Percentiles rank a stretch among this genome's conserved stretches.
These are phyloP conservation scores for Malthinus flaveolus DNA, from an alignment of 2,888 invertebrate genomes.

Conservation along the genomic window DNA sequence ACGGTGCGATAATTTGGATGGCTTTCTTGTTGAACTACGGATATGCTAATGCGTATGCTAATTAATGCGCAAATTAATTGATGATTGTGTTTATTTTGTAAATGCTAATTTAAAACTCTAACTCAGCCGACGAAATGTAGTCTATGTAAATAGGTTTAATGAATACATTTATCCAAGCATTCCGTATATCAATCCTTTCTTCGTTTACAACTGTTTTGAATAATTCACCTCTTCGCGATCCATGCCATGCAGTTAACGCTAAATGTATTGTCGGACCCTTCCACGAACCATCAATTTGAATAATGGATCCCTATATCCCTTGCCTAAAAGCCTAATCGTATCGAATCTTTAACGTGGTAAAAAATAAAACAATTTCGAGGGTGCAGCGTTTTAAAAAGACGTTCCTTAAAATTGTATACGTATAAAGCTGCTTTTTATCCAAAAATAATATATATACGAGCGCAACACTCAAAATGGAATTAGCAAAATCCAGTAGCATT, in stretches of 20 bases:
- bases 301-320: slow-evolving; percentile 39
- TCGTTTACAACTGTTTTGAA: slow-evolving; percentile 50
- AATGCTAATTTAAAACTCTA: slow-evolving; percentile 48
- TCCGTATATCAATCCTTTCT: slow-evolving; percentile 50
- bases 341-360: slow-evolving; percentile 16
- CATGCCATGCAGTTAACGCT: slow-evolving; percentile 31
- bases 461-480: too few species aligned
- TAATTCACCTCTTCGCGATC: slow-evolving; percentile 40
- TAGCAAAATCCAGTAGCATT: too few species aligned
- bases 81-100: slow-evolving; percentile 51
- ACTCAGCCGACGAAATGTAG: slow-evolving; percentile 43
- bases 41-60: slow-evolving; percentile 37
- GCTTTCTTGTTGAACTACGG: slow-evolving; percentile 27
- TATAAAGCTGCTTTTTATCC: background rate
- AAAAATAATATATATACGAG: background rate
- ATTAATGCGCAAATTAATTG: slow-evolving; percentile 49
- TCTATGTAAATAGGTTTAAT: slow-evolving; percentile 51
- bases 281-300: slow-evolving; percentile 47
- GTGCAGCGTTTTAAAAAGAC: slow-evolving; percentile 1
- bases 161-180: slow-evolving; percentile 46
- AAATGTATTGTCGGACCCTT: slow-evolving; percentile 36
- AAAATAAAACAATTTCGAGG: slow-evolving; percentile 14
- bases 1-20: slow-evolving; percentile 28
- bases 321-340: slow-evolving; percentile 22
- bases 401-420: background rate